A percentile compares a stretch with the other conserved stretches of the same genome.
These are phyloP conservation scores for Panurus biarmicus DNA, from an alignment of 2,113 vertebrate genomes.

Conservation along the genomic window DNA sequence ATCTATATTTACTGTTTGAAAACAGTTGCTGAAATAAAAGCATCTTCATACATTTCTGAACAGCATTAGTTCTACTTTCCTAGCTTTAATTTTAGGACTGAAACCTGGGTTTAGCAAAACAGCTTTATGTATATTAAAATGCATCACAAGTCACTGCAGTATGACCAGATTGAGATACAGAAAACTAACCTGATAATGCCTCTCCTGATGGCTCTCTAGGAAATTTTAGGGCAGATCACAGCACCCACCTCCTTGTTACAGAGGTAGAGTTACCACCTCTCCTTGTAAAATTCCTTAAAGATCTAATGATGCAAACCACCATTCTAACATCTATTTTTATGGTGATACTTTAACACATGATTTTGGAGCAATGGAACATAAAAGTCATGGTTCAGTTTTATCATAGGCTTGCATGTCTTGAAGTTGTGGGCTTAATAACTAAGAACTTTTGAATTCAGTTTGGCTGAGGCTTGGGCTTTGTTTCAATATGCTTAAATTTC, in stretches of 20 bases:
- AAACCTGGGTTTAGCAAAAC: neutral
- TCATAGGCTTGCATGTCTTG: neutral
- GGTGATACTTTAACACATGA: rapidly evolving
- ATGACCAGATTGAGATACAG: neutral
- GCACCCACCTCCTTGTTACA: neutral
- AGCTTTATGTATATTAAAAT: neutral
- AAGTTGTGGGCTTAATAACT: neutral
- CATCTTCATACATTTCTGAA: neutral
- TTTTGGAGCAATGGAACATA: neutral
- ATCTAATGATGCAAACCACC: neutral
- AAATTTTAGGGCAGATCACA: neutral
- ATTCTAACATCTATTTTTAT: rapidly evolving
- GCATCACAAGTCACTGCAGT: neutral
- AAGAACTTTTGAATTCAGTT: neutral
- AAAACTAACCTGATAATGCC: neutral
- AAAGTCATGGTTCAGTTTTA: neutral
- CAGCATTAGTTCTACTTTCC: neutral
- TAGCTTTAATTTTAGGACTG: neutral
- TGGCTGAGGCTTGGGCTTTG: neutral
- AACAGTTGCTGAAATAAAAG: neutral
- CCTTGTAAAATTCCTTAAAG: neutral
- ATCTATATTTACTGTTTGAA: neutral
- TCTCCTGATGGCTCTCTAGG: neutral
- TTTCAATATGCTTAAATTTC: conserved; percentile 23
- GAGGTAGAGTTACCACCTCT: neutral